A percentile compares a stretch with the other conserved stretches of the same genome.
Evolutionary conservation across 2,797 vertebrate species (phyloP).

Genomic region (Peromyscus melanophrys): DNA sequence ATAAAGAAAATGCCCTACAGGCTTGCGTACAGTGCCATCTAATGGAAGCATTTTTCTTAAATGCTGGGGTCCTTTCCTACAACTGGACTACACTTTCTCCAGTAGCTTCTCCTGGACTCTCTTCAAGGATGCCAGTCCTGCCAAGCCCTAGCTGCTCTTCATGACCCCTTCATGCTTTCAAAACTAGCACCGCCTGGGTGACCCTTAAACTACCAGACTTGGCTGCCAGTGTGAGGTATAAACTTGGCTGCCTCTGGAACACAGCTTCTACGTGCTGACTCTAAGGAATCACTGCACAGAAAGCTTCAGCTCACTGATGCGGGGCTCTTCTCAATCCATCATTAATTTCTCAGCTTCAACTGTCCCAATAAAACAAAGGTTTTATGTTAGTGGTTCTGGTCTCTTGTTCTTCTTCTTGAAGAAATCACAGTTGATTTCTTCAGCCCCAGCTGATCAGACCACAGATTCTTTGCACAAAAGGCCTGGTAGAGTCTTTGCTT

Average conservation of each 20-base stretch:
- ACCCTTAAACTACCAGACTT: not conserved
- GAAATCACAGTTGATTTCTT: not conserved
- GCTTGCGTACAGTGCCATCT: not conserved
- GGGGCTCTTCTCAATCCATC: not conserved
- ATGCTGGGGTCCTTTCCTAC: too few species aligned
- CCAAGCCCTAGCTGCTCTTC: not conserved
- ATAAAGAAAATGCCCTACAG: not conserved
- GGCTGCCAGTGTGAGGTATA: too few species aligned
- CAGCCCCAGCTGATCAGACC: not conserved
- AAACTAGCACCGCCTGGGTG: not conserved
- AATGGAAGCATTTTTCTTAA: not conserved
- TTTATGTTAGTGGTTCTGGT: not conserved
- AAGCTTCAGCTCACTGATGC: not conserved
- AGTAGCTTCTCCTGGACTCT: too few species aligned
- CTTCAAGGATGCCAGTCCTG: too few species aligned
- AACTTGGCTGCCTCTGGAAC: not conserved
- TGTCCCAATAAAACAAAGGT: not conserved
- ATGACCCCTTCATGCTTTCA: not conserved
- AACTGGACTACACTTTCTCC: too few species aligned
- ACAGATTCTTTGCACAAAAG: not conserved
- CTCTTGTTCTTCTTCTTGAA: too few species aligned
- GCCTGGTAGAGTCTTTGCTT: not conserved
- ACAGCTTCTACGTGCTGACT: not conserved
- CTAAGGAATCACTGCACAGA: not conserved
- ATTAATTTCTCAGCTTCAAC: not conserved